Conservation (phyloP, 2,888 invertebrate species). For the Catocala sponsa region DNA sequence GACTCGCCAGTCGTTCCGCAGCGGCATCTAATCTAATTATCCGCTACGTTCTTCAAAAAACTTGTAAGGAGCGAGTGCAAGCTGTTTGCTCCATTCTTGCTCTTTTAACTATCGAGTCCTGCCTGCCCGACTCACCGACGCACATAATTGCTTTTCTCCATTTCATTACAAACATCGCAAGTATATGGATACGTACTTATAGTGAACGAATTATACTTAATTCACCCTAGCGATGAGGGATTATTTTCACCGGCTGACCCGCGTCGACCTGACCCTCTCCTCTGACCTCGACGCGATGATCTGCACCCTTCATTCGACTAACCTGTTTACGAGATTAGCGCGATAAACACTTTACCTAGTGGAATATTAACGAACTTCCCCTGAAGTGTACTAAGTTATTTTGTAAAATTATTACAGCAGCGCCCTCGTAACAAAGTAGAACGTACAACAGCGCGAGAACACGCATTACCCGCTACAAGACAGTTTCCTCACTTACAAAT, state of each 20-base stretch:
- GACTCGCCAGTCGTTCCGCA: constrained; percentile 49
- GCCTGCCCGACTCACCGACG: constrained; percentile 59
- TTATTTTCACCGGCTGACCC: constrained; percentile 75
- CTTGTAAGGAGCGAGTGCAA: constrained; percentile 68
- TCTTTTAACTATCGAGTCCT: constrained; percentile 56
- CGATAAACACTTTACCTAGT: constrained; percentile 72
- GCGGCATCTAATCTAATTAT: constrained; percentile 81
- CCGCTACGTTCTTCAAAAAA: constrained; percentile 73
- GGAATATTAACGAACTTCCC: constrained; percentile 65
- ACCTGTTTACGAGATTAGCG: constrained; percentile 78
- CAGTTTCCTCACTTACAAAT: constrained; percentile 61
- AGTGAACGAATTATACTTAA: constrained; percentile 56
- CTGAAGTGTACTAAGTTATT: constrained; percentile 62
- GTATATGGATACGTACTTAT: constrained; percentile 53
- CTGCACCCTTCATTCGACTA: constrained; percentile 77
- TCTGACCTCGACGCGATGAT: constrained; percentile 78
- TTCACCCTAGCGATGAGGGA: constrained; percentile 67
- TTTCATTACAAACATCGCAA: constrained; percentile 62
- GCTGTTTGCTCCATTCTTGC: constrained; percentile 69
- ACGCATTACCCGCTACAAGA: constrained; percentile 58
- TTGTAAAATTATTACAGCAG: constrained; percentile 64
- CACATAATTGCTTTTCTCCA: constrained; percentile 64
- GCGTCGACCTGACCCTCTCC: constrained; percentile 75
- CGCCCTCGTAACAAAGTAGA: constrained; percentile 58
- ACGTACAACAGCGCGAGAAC: constrained; percentile 55